These are phyloP conservation scores for Leucophenga maculata DNA, from an alignment of 2,888 invertebrate genomes.

Conservation along the genomic window DNA sequence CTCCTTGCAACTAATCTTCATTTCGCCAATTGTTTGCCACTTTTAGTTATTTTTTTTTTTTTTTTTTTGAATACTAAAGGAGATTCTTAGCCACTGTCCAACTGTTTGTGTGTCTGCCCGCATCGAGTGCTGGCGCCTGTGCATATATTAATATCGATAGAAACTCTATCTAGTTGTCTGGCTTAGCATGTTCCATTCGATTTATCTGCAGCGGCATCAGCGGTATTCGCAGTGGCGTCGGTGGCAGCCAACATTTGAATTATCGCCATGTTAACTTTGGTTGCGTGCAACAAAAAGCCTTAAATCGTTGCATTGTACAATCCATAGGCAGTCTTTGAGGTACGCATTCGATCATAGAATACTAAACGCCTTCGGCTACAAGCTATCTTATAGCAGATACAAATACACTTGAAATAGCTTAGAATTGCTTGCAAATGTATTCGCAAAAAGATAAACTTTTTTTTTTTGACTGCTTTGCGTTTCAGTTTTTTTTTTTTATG, in stretches of 20 bases:
- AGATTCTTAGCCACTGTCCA: background rate
- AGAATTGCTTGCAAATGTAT: no score
- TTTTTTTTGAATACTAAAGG: background rate
- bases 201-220: constrained; percentile 3
- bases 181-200: background rate
- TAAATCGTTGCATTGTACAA: no score
- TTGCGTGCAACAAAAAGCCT: background rate
- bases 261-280: constrained; percentile 4
- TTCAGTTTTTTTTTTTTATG: no score
- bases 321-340: no score
- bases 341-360: no score
- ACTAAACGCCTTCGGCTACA: no score
- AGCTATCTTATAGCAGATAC: no score
- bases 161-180: background rate
- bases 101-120: background rate
- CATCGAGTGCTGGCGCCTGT: background rate
- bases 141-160: background rate
- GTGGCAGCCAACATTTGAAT: constrained; percentile 4
- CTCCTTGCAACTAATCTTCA: background rate
- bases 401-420: no score
- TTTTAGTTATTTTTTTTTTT: background rate
- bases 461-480: no score
- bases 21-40: constrained; percentile 22
- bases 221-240: background rate
- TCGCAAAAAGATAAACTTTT: no score